Base-by-base conservation (phyloP, 2,113 vertebrate genomes). In the Oryzias woworae region DNA sequence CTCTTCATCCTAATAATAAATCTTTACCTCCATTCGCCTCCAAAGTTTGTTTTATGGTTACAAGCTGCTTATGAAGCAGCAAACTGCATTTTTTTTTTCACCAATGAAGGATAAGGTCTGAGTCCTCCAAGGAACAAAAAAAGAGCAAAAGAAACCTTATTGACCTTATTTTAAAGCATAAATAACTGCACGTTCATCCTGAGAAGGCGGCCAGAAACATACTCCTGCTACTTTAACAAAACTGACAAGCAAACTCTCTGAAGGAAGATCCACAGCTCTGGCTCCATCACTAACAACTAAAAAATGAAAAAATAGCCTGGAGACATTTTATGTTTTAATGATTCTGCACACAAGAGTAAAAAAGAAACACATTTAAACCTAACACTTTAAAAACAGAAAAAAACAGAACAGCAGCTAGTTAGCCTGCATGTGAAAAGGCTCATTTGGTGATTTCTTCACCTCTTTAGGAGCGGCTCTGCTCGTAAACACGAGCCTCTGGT, bases 401-500 rank as follows among this genome's bases (percentile, higher is more conserved):
- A 44, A n/a, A 22, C 7, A n/a, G 23, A 8, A 48, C 23, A 62
- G 59, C 24, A 59, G 60, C 43, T 49, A 71, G 63, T 53, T 46
- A 66, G 45, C 31, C 18, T 60, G 54, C 17, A 52, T 47, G 41
- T 7, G 58, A 24, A 20, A 50, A 43, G 64, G 20, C 52, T 41
- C 7, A 28, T 60, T 48, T 6, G 1, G 18, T 46, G 4, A 58
- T 62, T 62, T 54, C 52, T 69, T 70, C 26, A 44, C 22, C 58
- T 18, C 55, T 49, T 56, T 46, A 49, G 22, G 47, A 5, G 57
- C 36, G 66, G 48, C 28, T 17, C 56, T n/a, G 58, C 71, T 50
- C 43, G 52, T 62, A 49, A 65, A 78, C 56, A 69, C 13, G 5
- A 56, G 16, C 24, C 16, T 50, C n/a, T 48, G 26, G 26, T 69